Evolutionary conservation across 2,888 invertebrate genomes (phyloP).

Genomic region (Thyatira batis): DNA sequence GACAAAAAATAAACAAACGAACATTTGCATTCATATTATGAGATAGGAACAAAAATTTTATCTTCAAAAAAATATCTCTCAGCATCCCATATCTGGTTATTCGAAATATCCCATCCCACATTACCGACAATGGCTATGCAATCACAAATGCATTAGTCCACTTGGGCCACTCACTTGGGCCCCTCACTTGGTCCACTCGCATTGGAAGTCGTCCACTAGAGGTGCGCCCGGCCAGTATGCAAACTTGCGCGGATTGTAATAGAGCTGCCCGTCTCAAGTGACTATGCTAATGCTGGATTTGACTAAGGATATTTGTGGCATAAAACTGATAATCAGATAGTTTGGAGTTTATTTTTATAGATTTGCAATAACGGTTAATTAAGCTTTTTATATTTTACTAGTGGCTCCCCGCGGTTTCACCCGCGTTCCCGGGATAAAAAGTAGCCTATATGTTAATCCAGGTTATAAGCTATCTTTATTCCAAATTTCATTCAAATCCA

Average conservation of each 20-base stretch:
- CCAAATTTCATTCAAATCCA: too few relatives aligned
- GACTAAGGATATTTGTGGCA: neutral
- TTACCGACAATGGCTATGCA: constrained; percentile 48
- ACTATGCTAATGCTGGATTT: constrained; percentile 22
- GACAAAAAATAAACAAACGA: too few relatives aligned
- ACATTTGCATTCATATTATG: too few relatives aligned
- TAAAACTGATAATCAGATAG: neutral
- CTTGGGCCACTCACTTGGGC: constrained; percentile 31
- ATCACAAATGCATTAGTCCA: constrained; percentile 68
- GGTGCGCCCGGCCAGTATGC: constrained; percentile 34
- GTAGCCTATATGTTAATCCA: too few relatives aligned
- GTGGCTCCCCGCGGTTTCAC: too few relatives aligned
- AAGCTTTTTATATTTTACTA: too few relatives aligned
- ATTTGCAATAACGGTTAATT: constrained; percentile 1
- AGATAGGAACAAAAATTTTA: too few relatives aligned
- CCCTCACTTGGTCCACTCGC: constrained; percentile 5
- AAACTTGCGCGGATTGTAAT: constrained; percentile 34
- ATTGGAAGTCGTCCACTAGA: constrained; percentile 5
- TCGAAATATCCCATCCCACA: constrained; percentile 11
- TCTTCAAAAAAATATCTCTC: too few relatives aligned
- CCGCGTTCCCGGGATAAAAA: too few relatives aligned
- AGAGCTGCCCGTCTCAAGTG: constrained; percentile 48
- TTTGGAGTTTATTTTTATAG: too few relatives aligned
- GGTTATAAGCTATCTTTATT: too few relatives aligned
- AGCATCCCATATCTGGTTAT: too few relatives aligned